These are phyloP conservation scores for Oophaga sylvatica DNA, from an alignment of 2,797 vertebrate genomes.

Conservation along the genomic window DNA sequence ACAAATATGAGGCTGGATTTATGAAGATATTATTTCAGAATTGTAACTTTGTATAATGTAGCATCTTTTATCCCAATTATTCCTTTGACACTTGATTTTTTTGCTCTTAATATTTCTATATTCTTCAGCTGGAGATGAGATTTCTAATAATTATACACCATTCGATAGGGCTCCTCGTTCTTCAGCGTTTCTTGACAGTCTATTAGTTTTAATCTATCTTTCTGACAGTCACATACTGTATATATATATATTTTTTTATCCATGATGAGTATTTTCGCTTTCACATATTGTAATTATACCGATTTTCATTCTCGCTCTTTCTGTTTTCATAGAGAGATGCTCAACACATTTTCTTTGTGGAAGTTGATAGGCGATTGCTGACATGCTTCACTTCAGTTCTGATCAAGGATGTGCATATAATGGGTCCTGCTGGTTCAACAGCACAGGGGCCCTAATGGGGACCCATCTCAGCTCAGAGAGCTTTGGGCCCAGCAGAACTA, in stretches of 20 bases:
- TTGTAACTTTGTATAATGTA: conserved; percentile 29
- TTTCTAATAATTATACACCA: conserved; percentile 22
- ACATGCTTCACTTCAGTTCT: background rate
- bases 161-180: background rate
- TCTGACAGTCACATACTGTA: background rate
- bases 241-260: background rate
- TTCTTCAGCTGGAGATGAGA: conserved; percentile 9
- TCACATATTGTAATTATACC: conserved; percentile 18
- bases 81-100: conserved; percentile 10
- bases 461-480: background rate
- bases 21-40: conserved; percentile 41
- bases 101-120: conserved; percentile 21
- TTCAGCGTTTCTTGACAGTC: conserved; percentile 20
- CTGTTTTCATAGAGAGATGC: conserved; percentile 19
- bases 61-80: conserved; percentile 42
- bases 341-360: background rate
- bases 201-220: conserved; percentile 34
- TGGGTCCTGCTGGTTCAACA: background rate
- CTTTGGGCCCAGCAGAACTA: background rate
- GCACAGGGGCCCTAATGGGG: background rate
- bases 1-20: background rate
- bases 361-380: background rate
- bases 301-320: conserved; percentile 4
- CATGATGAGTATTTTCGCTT: conserved; percentile 13
- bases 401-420: background rate